Evolutionary conservation across 1,140 invertebrate genomes (phyloP).

Genomic region (Cydia amplana): DNA sequence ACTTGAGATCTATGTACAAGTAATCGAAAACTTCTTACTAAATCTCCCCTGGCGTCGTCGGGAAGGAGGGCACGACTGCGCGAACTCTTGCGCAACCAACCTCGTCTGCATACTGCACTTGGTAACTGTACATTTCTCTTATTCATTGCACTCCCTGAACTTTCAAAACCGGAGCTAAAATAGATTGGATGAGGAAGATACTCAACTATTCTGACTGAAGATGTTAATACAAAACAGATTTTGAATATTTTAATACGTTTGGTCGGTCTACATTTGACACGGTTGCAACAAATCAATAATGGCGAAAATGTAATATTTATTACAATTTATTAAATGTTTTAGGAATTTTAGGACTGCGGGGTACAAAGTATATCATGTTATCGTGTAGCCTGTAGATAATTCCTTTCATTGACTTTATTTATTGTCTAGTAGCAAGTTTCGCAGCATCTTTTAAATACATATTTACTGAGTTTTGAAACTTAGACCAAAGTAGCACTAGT

Average conservation of each 20-base stretch:
- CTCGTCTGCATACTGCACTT: slow-evolving; percentile 30
- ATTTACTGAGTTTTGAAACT: too few species aligned
- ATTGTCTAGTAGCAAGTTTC: too few species aligned
- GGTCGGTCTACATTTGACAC: background rate
- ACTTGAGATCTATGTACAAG: too few species aligned
- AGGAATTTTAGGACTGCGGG: too few species aligned
- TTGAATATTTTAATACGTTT: background rate
- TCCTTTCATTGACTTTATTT: too few species aligned
- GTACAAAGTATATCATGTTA: too few species aligned
- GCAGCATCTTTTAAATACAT: too few species aligned
- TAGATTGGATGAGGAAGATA: slow-evolving; percentile 24
- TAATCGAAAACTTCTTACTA: background rate
- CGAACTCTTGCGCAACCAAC: slow-evolving; percentile 28
- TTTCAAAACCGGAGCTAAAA: background rate
- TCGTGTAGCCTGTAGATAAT: too few species aligned
- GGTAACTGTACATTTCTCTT: slow-evolving; percentile 29
- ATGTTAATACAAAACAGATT: slow-evolving; percentile 11
- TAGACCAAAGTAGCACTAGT: too few species aligned
- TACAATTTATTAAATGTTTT: too few species aligned
- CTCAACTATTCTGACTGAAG: slow-evolving; percentile 11
- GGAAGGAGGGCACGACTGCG: background rate
- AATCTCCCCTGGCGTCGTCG: slow-evolving; percentile 1
- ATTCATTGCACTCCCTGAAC: slow-evolving; percentile 23
- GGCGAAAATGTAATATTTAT: too few species aligned
- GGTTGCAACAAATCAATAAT: background rate